Evolutionary conservation across 2,888 invertebrate species (phyloP).

Genomic region (Girardia tigrina): DNA sequence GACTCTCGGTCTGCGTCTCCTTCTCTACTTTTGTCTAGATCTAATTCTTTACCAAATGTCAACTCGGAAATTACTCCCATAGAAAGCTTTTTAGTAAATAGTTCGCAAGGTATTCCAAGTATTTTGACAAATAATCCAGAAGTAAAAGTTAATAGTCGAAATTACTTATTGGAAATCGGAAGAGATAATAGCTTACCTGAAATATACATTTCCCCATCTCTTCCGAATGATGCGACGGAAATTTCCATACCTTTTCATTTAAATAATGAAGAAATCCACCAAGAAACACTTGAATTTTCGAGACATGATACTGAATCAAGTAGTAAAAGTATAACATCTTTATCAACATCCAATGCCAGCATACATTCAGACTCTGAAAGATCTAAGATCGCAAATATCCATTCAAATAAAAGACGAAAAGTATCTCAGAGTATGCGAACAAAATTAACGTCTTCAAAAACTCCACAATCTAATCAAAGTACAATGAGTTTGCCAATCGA

Average conservation of each 20-base stretch:
- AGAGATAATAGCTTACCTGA: slow-evolving; percentile 24
- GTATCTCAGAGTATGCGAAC: background rate
- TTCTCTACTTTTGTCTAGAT: slow-evolving; percentile 46
- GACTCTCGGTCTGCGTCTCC: slow-evolving; percentile 39
- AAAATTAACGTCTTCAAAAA: background rate
- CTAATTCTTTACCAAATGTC: slow-evolving; percentile 44
- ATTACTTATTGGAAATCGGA: background rate
- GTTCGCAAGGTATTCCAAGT: background rate
- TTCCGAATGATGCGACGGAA: background rate
- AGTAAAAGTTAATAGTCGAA: background rate
- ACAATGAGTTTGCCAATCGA: slow-evolving; percentile 4
- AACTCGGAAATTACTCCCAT: background rate
- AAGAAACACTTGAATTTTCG: background rate
- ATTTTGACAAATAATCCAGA: background rate
- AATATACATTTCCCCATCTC: background rate
- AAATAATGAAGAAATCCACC: background rate
- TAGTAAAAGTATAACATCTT: background rate
- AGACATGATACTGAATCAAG: background rate
- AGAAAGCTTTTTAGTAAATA: background rate
- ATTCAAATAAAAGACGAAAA: background rate
- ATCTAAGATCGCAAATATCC: background rate
- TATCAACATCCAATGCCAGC: background rate
- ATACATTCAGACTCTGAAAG: background rate
- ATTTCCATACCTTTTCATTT: too few species aligned
- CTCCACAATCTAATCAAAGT: background rate